phyloP scores from a whole-genome alignment of 2,888 invertebrate genomes.

The Apamea epomidion region DNA sequence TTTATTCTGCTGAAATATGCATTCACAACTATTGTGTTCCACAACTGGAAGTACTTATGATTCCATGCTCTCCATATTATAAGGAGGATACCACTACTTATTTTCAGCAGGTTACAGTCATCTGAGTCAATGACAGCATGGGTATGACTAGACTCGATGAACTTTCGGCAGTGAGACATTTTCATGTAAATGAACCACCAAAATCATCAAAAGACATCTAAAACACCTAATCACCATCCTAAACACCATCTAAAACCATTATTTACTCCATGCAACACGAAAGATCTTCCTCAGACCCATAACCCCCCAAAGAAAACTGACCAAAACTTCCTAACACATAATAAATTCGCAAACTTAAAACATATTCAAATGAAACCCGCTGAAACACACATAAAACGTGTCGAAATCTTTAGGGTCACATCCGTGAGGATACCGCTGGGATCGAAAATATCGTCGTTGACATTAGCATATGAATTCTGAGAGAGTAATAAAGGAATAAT shows the following conservation, averaged over 20 bases:
- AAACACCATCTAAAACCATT: background rate
- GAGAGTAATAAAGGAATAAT: conserved; percentile 88
- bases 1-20: background rate
- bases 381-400: conserved; percentile 72
- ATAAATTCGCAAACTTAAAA: conserved; percentile 68
- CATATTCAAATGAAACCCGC: conserved; percentile 69
- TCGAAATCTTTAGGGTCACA: conserved; percentile 78
- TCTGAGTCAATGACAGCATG: background rate
- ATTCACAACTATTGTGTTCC: background rate
- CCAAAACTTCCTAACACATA: conserved; percentile 54
- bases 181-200: background rate
- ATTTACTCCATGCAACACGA: background rate
- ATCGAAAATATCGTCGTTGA: conserved; percentile 78
- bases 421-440: conserved; percentile 75
- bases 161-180: background rate
- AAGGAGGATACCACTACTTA: background rate
- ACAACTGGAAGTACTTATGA: background rate
- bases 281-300: background rate
- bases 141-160: no score
- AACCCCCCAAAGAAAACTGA: conserved; percentile 41
- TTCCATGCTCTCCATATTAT: background rate
- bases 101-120: background rate
- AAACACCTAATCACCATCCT: no score
- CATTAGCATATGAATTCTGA: conserved; percentile 87
- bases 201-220: background rate